Percentiles rank a stretch among this genome's conserved stretches.
Evolutionary conservation across 1,140 invertebrate genomes (phyloP).

Genomic region (Catajapyx aquilonaris): DNA sequence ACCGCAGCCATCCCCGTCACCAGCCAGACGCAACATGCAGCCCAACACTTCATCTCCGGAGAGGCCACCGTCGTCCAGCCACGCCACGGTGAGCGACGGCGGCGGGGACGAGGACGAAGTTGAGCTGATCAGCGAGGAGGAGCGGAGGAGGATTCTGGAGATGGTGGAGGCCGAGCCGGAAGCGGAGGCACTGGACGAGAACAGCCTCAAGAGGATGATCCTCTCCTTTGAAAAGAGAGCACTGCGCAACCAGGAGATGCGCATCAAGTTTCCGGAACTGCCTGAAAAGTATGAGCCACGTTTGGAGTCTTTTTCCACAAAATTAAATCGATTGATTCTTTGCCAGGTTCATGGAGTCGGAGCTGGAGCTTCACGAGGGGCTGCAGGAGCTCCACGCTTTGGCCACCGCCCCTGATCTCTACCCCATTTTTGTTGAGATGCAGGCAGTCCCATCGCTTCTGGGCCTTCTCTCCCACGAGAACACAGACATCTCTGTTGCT

Average conservation of each 20-base stretch:
- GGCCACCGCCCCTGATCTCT: constrained; percentile 87
- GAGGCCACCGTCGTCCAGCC: constrained; percentile 28
- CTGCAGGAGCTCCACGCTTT: constrained; percentile 85
- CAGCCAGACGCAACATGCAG: not conserved
- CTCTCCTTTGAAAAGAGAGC: constrained; percentile 84
- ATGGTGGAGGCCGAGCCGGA: constrained; percentile 58
- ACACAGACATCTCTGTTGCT: constrained; percentile 77
- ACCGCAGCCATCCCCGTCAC: not conserved
- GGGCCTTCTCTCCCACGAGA: constrained; percentile 87
- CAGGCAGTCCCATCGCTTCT: constrained; percentile 75
- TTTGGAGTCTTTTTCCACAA: not conserved
- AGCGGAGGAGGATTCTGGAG: constrained; percentile 54
- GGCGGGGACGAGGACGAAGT: constrained; percentile 26
- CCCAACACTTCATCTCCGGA: constrained; percentile 18
- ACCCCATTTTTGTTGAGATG: constrained; percentile 74
- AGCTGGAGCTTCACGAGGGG: constrained; percentile 80
- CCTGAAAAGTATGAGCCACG: constrained; percentile 54
- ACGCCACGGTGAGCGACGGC: no score
- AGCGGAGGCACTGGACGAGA: constrained; percentile 65
- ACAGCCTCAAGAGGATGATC: constrained; percentile 66
- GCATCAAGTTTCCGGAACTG: constrained; percentile 93
- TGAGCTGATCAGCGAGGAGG: constrained; percentile 35
- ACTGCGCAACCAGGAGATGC: constrained; percentile 89
- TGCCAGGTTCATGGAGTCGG: constrained; percentile 91
- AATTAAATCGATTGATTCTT: constrained; percentile 6